Evolutionary conservation across 37 sponge, comb jelly and placozoan genomes (phyloP).

Genomic region (Geodia barretti): DNA sequence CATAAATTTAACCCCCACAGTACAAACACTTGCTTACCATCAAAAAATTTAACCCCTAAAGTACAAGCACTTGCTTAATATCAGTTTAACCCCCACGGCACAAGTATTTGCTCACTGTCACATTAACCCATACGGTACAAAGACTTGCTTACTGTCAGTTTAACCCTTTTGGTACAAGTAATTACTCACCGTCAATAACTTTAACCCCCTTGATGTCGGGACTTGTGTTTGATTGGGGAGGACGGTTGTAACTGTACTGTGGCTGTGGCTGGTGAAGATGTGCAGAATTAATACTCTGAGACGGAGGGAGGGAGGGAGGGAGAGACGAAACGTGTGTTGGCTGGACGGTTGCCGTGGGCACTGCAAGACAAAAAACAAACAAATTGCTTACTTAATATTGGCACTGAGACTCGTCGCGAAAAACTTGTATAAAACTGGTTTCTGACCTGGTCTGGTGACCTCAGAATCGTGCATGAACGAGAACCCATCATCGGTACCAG

Average conservation of each 20-base stretch:
- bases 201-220: background rate
- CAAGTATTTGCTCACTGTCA: too few relatives aligned
- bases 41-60: too few relatives aligned
- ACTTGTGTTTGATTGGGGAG: slow-evolving; percentile 6
- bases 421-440: background rate
- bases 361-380: background rate
- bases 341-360: background rate
- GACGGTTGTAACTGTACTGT: too few relatives aligned
- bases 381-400: background rate
- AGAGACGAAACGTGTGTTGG: background rate
- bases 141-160: too few relatives aligned
- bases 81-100: too few relatives aligned
- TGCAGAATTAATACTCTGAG: background rate
- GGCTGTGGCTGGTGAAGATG: background rate
- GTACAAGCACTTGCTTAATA: too few relatives aligned
- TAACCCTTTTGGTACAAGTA: background rate
- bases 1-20: too few relatives aligned
- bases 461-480: slow-evolving; percentile 76
- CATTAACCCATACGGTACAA: too few relatives aligned
- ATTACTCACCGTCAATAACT: background rate
- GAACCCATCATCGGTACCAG: slow-evolving; percentile 30
- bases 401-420: background rate
- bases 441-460: slow-evolving; percentile 34
- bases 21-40: too few relatives aligned
- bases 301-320: background rate